phyloP scores from a whole-genome alignment of 2,888 invertebrate genomes.

The Drosophila gaucha region DNA sequence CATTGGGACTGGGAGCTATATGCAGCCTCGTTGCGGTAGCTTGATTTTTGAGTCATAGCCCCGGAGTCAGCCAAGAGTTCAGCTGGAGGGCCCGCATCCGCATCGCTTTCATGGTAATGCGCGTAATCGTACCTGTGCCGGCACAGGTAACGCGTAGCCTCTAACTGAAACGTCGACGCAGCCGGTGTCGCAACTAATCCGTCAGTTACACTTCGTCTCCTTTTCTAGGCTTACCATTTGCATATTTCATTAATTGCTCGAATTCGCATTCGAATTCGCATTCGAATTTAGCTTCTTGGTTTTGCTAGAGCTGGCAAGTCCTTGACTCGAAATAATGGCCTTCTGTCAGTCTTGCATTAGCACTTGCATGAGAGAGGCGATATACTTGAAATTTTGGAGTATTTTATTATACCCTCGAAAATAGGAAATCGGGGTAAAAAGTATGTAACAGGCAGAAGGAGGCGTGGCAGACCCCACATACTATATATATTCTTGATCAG shows the following conservation, averaged over 20 bases:
- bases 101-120: conserved; percentile 66
- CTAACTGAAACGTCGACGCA: conserved; percentile 29
- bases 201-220: conserved; percentile 69
- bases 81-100: conserved; percentile 69
- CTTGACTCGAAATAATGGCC: conserved; percentile 29
- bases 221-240: conserved; percentile 57
- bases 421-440: too few relatives aligned
- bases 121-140: conserved; percentile 45
- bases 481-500: too few relatives aligned
- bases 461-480: too few relatives aligned
- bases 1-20: conserved; percentile 16
- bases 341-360: neutral
- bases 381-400: too few relatives aligned
- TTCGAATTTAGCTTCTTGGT: conserved; percentile 4
- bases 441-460: too few relatives aligned
- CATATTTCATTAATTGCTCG: conserved; percentile 40
- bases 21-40: conserved; percentile 74
- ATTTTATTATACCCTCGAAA: too few relatives aligned
- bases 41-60: conserved; percentile 74
- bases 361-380: neutral
- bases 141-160: conserved; percentile 23
- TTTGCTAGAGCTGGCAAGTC: conserved; percentile 45
- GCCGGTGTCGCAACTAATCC: conserved; percentile 60
- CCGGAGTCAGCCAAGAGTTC: conserved; percentile 50
- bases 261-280: conserved; percentile 17